Percentiles rank a stretch among this genome's conserved stretches.
Evolutionary conservation across 2,888 invertebrate genomes (phyloP).

Genomic region (Ophion costatus): DNA sequence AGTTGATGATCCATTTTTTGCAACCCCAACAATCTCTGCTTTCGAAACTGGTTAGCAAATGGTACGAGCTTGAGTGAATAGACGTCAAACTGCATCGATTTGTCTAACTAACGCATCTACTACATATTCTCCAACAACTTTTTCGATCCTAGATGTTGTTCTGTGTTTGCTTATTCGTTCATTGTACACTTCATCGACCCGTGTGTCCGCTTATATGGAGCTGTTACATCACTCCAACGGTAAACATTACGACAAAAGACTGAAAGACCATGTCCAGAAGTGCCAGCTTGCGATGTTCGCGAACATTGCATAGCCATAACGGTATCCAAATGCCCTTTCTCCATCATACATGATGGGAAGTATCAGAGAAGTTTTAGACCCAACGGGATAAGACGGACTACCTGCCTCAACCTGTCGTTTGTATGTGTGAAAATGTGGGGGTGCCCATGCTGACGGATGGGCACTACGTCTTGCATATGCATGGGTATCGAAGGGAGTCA

Average conservation of each 20-base stretch:
- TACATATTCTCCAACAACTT: background rate
- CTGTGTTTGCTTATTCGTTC: background rate
- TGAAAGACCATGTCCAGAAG: background rate
- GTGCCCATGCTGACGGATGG: conserved; percentile 51
- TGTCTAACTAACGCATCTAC: background rate
- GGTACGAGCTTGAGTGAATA: background rate
- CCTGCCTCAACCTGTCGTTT: background rate
- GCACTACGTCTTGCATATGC: conserved; percentile 64
- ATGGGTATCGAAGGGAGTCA: conserved; percentile 70
- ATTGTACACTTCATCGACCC: background rate
- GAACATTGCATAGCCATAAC: too few species aligned
- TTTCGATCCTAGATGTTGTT: background rate
- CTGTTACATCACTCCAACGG: background rate
- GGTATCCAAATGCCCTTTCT: too few species aligned
- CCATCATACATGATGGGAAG: too few species aligned
- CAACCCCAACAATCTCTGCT: background rate
- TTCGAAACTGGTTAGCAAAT: background rate
- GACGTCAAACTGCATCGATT: background rate
- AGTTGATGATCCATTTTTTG: background rate
- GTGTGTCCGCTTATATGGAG: too few species aligned
- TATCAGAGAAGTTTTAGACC: too few species aligned
- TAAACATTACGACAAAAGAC: background rate
- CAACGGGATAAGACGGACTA: background rate
- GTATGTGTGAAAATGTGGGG: background rate
- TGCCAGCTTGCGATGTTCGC: background rate